Evolutionary conservation across 1,140 invertebrate species (phyloP), one percentile per base, ranked within the genome.

Genomic region (Druon quercuslanigerum): DNA sequence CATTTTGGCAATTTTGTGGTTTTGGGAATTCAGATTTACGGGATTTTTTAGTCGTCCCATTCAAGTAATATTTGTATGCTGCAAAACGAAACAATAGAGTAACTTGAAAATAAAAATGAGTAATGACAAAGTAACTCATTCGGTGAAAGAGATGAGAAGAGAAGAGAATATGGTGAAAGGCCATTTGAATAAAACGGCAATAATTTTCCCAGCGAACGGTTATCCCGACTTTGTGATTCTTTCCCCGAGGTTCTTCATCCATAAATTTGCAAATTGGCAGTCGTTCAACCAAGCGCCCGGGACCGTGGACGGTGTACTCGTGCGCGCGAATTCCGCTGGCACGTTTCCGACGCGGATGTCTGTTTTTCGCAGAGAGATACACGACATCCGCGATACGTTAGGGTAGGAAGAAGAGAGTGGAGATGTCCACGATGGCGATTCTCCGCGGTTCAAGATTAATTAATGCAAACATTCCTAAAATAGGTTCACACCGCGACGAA

Each of bases 221-320:
- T 51, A 16, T 50, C 57, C 19, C 13, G 51, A 14, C 72, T 50
- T 20, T 40, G 17, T 20, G 71, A 16, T 76, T 73, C 57, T 74
- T 54, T 71, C 25, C 17, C n/a, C n/a, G 19, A 5, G 33, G 14
- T 71, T 50, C 75, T 72, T 54, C 52, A 51, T 74, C 13, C 79
- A 77, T 77, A 82, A 77, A 75, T 75, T 72, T 73, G 74, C 72
- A 52, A 72, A 81, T 76, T 78, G 74, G 77, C 77, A 76, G 46
- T 52, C 50, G 60, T 77, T 79, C 77, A 79, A 74, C 17, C 70
- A 12, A n/a, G 25, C 25, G 25, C 25, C 25, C 25, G 2, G 25
- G 2, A 33, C 40, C 12, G 16, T 54, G 51, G 20, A 56, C 40
- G 46, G 50, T 51, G 76, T 50, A 54, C 71, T 51, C 40, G 20